Evolutionary conservation across 1,140 invertebrate genomes (phyloP), one percentile per base, ranked within the genome.

Genomic region (Drosophila trapezifrons): DNA sequence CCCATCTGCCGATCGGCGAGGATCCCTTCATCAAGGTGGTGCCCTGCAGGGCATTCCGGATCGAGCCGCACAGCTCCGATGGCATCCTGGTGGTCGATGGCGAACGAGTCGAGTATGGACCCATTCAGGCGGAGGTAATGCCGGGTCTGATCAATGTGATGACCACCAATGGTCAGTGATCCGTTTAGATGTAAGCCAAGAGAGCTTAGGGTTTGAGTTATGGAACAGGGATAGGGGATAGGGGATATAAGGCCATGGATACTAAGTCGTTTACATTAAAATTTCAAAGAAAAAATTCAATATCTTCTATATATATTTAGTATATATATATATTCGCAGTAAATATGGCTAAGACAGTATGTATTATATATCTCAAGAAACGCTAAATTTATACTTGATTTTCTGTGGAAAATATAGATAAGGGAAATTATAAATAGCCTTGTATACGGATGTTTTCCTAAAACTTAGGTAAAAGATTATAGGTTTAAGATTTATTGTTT

Each of bases 61-160:
- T 99, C 78, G 97, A 98, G 80, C 98, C 98, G 0, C 86, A 92
- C 2, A 93, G 93, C n/a, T 78, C 80, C 42, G 83, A 82, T 22
- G 97, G 97, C 2, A 95, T 97, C 71, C 93, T 99, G 15, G 97
- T 97, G 3, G 96, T 99, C 1, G 98, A 99, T 92, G 98, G 98
- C 7, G 98, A 99, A 90, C 93, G 95, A 20, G 95, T 98, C 2
- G 95, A 96, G 25, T 97, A 96, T 83, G 96, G 96, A 5, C 95
- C 97, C 0, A 93, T 96, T 29, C 98, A 99, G 93, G 98, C 95
- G 2, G 97, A 98, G 93, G 94, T 99, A 49, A 95, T 98, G 84
- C 95, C 97, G n/a, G 95, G 95, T 20, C 91, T 97, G 76, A 96
- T 96, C 6, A 95, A 94, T 64, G 93, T 98, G 4, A 95, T 97